These are phyloP conservation scores for Callithrix jacchus DNA, from an alignment of 2,113 vertebrate species.

Conservation along the genomic window DNA sequence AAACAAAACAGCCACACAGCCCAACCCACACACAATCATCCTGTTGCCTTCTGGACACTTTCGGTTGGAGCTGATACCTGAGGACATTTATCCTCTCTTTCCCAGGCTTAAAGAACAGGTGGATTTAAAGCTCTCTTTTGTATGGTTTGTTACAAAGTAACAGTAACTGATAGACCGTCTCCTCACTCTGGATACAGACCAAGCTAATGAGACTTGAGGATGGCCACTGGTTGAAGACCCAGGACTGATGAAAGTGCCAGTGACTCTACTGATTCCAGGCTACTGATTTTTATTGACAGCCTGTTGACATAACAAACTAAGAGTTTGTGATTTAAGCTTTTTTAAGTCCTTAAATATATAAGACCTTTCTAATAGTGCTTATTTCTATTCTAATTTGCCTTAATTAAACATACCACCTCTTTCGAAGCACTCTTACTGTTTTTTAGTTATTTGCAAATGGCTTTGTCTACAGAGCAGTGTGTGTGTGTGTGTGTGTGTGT, in stretches of 20 bases:
- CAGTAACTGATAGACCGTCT: conserved; percentile 50
- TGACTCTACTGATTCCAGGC: background rate
- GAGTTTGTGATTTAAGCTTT: conserved; percentile 36
- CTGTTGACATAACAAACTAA: conserved; percentile 59
- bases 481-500: background rate
- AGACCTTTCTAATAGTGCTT: background rate
- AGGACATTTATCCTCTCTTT: conserved; percentile 28
- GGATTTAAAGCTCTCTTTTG: background rate
- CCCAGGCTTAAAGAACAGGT: background rate
- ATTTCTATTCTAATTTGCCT: conserved; percentile 54
- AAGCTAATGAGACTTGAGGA: conserved; percentile 74
- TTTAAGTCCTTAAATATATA: conserved; percentile 53
- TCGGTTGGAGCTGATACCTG: background rate
- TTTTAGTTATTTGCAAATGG: conserved; percentile 22
- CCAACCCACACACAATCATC: background rate
- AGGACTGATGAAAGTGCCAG: conserved; percentile 49
- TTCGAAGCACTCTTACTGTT: background rate
- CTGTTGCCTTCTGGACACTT: background rate
- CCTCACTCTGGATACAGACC: conserved; percentile 49
- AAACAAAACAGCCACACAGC: conserved; percentile 3
- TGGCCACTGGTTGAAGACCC: conserved; percentile 73
- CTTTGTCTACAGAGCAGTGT: background rate
- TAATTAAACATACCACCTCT: conserved; percentile 25
- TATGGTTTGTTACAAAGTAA: conserved; percentile 35
- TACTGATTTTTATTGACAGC: conserved; percentile 58